These are phyloP conservation scores for Chlorodrepanis virens DNA, from an alignment of 2,113 vertebrate genomes.

Conservation along the genomic window DNA sequence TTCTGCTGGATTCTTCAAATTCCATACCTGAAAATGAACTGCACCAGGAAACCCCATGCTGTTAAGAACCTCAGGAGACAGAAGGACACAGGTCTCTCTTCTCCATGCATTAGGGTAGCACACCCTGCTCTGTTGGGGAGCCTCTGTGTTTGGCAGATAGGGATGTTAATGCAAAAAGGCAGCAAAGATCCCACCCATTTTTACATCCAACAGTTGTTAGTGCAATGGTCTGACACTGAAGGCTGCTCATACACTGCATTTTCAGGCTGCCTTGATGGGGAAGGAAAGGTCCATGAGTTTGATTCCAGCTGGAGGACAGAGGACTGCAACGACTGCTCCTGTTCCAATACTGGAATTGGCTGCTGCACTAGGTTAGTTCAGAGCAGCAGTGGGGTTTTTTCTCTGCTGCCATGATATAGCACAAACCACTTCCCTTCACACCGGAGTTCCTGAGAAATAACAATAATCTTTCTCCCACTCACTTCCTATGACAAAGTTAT, in stretches of 20 bases:
- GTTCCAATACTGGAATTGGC: fast-evolving
- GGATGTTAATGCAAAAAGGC: background rate
- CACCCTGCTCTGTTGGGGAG: background rate
- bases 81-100: background rate
- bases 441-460: background rate
- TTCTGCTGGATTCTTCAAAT: background rate
- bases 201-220: background rate
- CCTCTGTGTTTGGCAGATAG: fast-evolving
- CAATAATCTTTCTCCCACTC: background rate
- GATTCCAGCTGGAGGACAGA: background rate
- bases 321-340: background rate
- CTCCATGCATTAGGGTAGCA: background rate
- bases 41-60: background rate
- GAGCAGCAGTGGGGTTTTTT: background rate
- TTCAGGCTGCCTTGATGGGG: background rate
- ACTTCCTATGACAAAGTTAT: background rate
- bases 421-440: background rate
- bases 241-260: background rate
- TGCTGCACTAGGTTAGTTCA: slow-evolving; percentile 14
- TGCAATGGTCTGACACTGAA: background rate
- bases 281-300: background rate
- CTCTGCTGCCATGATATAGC: background rate
- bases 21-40: background rate
- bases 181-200: background rate
- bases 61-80: background rate